phyloP scores from a whole-genome alignment of 53 echinoderm and acorn worm species.

The Apostichopus leukothele region DNA sequence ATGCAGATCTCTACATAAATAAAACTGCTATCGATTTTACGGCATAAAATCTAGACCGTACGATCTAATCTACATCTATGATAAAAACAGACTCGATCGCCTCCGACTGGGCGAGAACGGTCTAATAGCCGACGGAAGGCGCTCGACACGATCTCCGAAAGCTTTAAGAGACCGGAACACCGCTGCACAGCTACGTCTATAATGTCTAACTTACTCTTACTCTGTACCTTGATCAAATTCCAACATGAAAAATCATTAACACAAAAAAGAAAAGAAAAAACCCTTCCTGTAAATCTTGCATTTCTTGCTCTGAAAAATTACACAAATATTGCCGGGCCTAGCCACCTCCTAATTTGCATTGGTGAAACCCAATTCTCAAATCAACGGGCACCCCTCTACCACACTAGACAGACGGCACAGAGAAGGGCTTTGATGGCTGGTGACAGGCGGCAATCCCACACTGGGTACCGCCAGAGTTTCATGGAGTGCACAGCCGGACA shows the following conservation, averaged over 20 bases:
- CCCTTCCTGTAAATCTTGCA: not conserved
- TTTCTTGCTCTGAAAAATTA: slow-evolving; percentile 29
- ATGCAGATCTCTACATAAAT: no score
- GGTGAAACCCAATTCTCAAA: slow-evolving; percentile 40
- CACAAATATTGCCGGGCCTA: slow-evolving; percentile 41
- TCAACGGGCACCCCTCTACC: slow-evolving; percentile 39
- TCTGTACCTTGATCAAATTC: not conserved
- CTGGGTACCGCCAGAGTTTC: slow-evolving; percentile 31
- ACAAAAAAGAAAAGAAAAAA: not conserved
- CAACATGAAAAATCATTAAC: not conserved
- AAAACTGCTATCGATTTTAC: no score
- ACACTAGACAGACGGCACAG: slow-evolving; percentile 37
- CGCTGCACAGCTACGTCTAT: no score
- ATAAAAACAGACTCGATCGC: no score
- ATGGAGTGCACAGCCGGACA: slow-evolving; percentile 49
- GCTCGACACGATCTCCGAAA: no score
- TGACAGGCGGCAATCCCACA: slow-evolving; percentile 37
- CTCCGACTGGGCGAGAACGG: no score
- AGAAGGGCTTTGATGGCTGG: slow-evolving; percentile 34
- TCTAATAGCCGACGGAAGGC: no score
- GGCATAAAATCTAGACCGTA: no score
- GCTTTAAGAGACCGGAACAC: no score
- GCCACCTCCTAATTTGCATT: slow-evolving; percentile 43
- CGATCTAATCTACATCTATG: no score
- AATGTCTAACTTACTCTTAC: no score